Evolutionary conservation across 2,888 invertebrate species (phyloP), one percentile per base, ranked within the genome.

Genomic region (Odontothrips loti): DNA sequence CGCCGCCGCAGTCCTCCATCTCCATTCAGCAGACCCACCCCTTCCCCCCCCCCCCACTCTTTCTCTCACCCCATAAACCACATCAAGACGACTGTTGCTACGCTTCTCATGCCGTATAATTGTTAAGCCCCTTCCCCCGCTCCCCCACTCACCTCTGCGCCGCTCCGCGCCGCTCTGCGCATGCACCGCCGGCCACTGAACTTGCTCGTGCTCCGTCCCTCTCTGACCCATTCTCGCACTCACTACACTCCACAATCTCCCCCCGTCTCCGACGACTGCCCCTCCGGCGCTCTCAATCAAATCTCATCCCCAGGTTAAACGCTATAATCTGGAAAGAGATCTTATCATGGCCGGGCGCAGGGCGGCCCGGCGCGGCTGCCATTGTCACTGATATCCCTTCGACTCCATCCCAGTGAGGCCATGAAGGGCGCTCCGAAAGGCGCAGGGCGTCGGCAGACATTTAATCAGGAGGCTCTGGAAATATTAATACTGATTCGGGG

Each of bases 51-150:
- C 68, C 68, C 23, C 10, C 68, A 27, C 68, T 75, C 68, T 75
- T 75, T 75, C 68, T 75, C 68, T 75, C 68, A 75, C 68, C 68
- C 23, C 68, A 75, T 75, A 75, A 75, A 75, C 68, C 68, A 75
- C 68, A 75, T 75, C 68, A 27, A 75, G 68, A 27, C 68, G 68
- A 27, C 68, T 75, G 68, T 75, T 75, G 68, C 68, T 58, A 58
- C 58, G 58, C 58, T 58, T 51, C 58, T 58, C 58, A 58, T 58
- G 27, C 27, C 27, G 68, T 75, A 75, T 75, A 75, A 75, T 75
- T 75, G 68, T 75, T 75, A 75, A 23, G 27, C 23, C 68, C 68
- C 27, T 10, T 27, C 27, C 68, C 17, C 58, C 15, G 58, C 58
- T 10, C 15, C 58, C 17, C 20, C 58, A 58, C n/a, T 17, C 58